Base-by-base conservation (phyloP, 1,140 invertebrate species). In the Gryon sp. region DNA sequence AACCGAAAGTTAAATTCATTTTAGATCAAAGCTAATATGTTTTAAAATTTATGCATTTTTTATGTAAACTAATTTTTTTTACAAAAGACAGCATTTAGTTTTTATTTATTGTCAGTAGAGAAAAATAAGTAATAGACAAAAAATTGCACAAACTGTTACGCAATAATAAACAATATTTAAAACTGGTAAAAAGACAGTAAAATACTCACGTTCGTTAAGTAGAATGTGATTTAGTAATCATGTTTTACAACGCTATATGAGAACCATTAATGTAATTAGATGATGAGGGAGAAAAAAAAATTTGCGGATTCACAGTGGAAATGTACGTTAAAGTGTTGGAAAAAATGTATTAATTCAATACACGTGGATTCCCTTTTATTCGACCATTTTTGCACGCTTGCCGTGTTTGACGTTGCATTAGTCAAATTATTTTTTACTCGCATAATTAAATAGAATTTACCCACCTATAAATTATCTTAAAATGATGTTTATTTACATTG, bases 241-340 rank as follows among this genome's bases (percentile, higher is more conserved):
- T 57, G 52, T 57, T 68, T 68, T 68, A 48, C 34, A 68, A 45
- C 7, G 41, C 22, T 57, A 7, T 24, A 48, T 57, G 43, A 57
- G 28, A 55, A 57, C 41, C 63, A 68, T 68, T 57, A 68, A 57
- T 57, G 52, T 57, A 68, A 68, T 68, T 57, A 57, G 52, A 68
- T 12, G 41, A 6, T n/a, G n/a, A 19, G n/a, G 26, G 8, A 5
- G 32, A n/a, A 19, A 34, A 22, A 68, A 45, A 68, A 68, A 52
- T 32, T 36, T 14, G 19, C 20, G 15, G 11, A 38, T 46, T 8
- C 9, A 28, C 15, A 5, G 30, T 32, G 20, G 14, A 26, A 50
- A 40, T 7, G 41, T 15, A 19, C 16, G 20, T 14, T 38, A 22
- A 48, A 60, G 20, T 46, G 20, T 3, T 16, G 28, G 15, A 38